phyloP scores from a whole-genome alignment of 2,797 vertebrate species.

The Emydoidea blandingii region DNA sequence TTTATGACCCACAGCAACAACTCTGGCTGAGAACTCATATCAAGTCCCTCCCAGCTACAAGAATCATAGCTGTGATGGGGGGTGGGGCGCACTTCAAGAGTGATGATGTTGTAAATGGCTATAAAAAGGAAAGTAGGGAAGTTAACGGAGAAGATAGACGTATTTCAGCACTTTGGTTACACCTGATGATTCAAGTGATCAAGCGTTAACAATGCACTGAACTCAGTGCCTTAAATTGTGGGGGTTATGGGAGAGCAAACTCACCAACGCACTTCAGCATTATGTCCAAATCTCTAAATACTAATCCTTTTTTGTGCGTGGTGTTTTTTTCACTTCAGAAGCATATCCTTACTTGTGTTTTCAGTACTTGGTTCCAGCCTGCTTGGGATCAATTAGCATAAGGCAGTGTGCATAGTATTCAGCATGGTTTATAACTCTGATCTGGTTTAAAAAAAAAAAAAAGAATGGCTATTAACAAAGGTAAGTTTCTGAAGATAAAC shows the following conservation, averaged over 20 bases:
- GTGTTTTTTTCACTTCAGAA: constrained; percentile 27
- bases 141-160: not conserved
- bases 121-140: not conserved
- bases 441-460: constrained; percentile 12
- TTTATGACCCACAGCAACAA: not conserved
- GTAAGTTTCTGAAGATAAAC: constrained; percentile 50
- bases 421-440: constrained; percentile 52
- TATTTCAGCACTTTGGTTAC: not conserved
- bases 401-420: constrained; percentile 13
- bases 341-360: constrained; percentile 49
- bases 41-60: not conserved
- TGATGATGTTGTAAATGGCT: not conserved
- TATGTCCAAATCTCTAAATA: constrained; percentile 33
- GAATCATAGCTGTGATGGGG: no score
- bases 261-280: not conserved
- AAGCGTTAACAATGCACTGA: not conserved
- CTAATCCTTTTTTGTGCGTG: not conserved
- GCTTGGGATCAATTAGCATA: not conserved
- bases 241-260: not conserved
- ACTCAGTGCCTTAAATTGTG: not conserved
- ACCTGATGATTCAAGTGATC: not conserved
- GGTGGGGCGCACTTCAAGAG: not conserved
- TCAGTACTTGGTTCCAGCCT: constrained; percentile 17
- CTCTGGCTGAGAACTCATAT: not conserved
- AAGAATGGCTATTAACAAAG: constrained; percentile 49